Base-by-base conservation (phyloP, 2,113 vertebrate species). In the Gracilinanus agilis region DNA sequence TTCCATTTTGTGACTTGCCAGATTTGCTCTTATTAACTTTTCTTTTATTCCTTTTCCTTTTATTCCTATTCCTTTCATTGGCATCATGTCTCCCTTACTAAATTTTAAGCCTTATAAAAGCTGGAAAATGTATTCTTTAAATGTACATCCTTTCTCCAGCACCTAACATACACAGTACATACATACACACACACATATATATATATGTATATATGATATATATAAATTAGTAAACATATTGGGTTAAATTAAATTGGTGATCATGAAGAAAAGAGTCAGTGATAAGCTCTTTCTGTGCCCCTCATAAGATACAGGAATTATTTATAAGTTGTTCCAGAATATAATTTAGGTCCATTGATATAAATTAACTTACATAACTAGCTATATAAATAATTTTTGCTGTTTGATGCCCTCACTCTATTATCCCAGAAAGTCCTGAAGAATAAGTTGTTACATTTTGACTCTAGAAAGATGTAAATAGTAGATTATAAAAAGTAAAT, bases 341-440 rank as follows among this genome's bases (percentile, higher is more conserved):
- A 3, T 67, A 55, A 88, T 27, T 27, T n/a, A 55, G 91, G 40
- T 25, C 92, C 24, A 3, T 0, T 88, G 19, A 49, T 19, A 24
- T 1, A 2, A 27, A 27, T 3, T 58, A 89, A 23, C n/a, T 55
- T 24, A 54, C 61, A 54, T 24, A 90, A 24, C 2, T 58, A 16
- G 13, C 29, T 67, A 67, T 16, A 88, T 27, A 44, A 56, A 55
- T 12, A 23, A 49, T 89, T 90, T 92, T 55, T 54, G 34, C 0
- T 49, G 5, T 75, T 90, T 92, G 5, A 67, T 67, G 9, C 24
- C 25, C 93, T 90, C 16, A 23, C 5, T 10, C 29, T 91, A 27
- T 90, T 53, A 88, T 29, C 58, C 13, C 24, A 75, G 24, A 92
- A 95, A 93, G 75, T 6, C 44, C 93, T 55, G 53, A 91, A 44